Base-by-base conservation (phyloP, 1,140 invertebrate species). In the Sitobion miscanthi region DNA sequence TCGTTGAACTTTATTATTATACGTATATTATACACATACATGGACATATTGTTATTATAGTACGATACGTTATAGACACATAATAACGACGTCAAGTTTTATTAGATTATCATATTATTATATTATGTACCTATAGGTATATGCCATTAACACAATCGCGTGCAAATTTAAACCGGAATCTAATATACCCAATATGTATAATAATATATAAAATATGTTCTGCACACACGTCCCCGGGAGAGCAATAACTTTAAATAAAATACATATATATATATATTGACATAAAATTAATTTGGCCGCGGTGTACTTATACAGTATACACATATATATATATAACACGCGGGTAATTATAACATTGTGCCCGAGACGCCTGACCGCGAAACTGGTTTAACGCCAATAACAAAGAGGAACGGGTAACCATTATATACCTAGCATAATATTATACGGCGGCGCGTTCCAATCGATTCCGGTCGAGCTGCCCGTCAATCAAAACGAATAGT, bases 281-380 rank as follows among this genome's bases (percentile, higher is more conserved):
- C 49, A 38, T 87, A 87, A 87, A 87, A 87, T 89, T 54, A 52
- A 89, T 89, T 89, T 30, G 87, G 87, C n/a, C 21, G n/a, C 35
- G 52, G 42, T 42, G 42, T 42, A 42, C 42, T 35, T 35, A 35
- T 35, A 35, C 35, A 35, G 35, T 35, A 35, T 35, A 35, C 35
- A 35, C 35, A 35, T 35, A 35, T 35, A 23, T 9, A 38, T 38
- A 38, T 38, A 20, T 54, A 89, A 54, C 87, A 35, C 52, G 11
- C 2, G 21, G 83, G 38, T 86, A 38, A 83, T 83, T 38, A 77
- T 77, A n/a, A 77, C n/a, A 77, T 77, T 77, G 62, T 77, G 57
- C 30, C 42, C 42, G 62, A 77, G 30, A 86, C 38, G 30, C 47
- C 35, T 21, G 88, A 38, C 88, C 52, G 35, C 5, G 49, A 89